Evolutionary conservation across 2,113 vertebrate species (phyloP), one percentile per base, ranked within the genome.

Genomic region (Sylvilagus bachmani): DNA sequence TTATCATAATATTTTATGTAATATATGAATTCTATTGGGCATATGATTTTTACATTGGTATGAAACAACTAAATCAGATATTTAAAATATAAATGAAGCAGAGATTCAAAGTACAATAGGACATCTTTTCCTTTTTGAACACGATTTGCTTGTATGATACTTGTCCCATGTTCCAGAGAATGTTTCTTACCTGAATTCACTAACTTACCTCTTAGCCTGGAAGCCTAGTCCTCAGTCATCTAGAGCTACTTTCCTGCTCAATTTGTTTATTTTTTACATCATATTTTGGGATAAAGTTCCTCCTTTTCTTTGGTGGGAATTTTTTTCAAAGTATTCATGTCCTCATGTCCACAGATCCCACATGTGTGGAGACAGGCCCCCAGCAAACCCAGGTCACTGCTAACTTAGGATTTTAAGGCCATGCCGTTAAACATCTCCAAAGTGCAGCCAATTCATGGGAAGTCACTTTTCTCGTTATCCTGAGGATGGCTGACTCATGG

Each of bases 401-500:
- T 53, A 21, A 81, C 6, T 24, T 73, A 27, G 70, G 73, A 55
- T 6, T 71, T 51, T n/a, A 69, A 61, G 29, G 14, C 22, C 71
- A 11, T 66, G 64, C 21, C 1, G 0, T 64, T 10, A 22, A 44
- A 61, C 27, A 17, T 3, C 69, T 89, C 36, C 8, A 36, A 70
- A 73, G 27, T 69, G 61, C 29, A 86, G 27, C 27, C 82, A 49
- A 81, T 86, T 19, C 25, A 44, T 25, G 80, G 78, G 64, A 94
- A 83, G 49, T n/a, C 14, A 14, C 44, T 70, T 31, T 27, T 79
- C 64, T 83, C 6, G 0, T 93, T 94, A 55, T 83, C 90, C 88
- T 27, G 64, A 83, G 91, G 58, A 36, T 31, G 73, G 9, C 73
- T 96, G 97, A 96, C 92, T 97, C 94, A 97, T 0, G 38, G 27